Evolutionary conservation across 2,888 invertebrate genomes (phyloP).

Genomic region (Chromoteleia sp.): DNA sequence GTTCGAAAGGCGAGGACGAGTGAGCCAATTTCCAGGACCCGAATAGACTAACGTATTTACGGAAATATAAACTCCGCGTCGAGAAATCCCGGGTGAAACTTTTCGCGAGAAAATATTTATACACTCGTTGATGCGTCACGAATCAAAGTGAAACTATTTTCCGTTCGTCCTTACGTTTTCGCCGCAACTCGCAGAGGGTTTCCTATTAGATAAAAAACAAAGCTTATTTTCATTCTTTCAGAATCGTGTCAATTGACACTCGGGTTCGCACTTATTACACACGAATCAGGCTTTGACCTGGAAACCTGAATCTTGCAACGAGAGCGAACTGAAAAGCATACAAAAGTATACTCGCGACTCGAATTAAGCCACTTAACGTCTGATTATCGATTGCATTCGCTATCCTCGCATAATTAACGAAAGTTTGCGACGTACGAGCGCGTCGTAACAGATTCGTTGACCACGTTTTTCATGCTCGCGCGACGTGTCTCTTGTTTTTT

Average conservation of each 20-base stretch:
- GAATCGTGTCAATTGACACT: conserved; percentile 55
- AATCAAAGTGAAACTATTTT: conserved; percentile 14
- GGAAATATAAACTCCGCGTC: conserved; percentile 35
- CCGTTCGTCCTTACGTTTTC: neutral
- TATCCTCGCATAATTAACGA: conserved; percentile 38
- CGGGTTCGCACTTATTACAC: conserved; percentile 49
- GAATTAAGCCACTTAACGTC: conserved; percentile 69
- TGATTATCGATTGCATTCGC: conserved; percentile 74
- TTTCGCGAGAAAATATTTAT: conserved; percentile 11
- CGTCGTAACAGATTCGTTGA: conserved; percentile 24
- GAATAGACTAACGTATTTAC: conserved; percentile 68
- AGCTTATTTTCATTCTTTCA: conserved; percentile 25
- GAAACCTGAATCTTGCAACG: conserved; percentile 25
- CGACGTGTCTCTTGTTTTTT: conserved; percentile 12
- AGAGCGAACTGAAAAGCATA: conserved; percentile 13
- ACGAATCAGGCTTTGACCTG: conserved; percentile 50
- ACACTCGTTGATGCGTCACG: neutral
- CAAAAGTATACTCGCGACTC: conserved; percentile 26
- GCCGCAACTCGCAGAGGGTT: neutral
- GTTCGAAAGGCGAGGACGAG: conserved; percentile 54
- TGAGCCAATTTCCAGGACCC: conserved; percentile 74
- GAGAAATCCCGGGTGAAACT: neutral
- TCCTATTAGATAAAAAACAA: neutral
- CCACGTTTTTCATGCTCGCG: conserved; percentile 18
- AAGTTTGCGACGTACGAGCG: conserved; percentile 29